Conservation (phyloP, 2,888 invertebrate species). For the Apamea monoglypha region DNA sequence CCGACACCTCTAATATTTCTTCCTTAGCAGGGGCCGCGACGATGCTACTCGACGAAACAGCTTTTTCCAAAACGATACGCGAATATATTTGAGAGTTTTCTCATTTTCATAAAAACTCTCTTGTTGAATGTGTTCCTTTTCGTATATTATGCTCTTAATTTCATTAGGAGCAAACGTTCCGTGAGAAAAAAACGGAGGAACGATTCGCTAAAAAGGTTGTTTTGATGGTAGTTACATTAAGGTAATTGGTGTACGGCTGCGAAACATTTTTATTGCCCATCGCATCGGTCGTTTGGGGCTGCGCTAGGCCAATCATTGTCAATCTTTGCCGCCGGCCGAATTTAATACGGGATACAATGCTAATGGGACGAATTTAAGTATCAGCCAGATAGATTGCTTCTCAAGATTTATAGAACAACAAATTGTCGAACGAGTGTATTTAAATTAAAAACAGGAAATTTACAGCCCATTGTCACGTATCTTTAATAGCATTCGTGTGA, state of each 20-base stretch:
- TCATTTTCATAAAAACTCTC: slow-evolving; percentile 80
- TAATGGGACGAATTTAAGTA: slow-evolving; percentile 85
- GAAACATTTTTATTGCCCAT: slow-evolving; percentile 87
- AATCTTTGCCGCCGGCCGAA: slow-evolving; percentile 82
- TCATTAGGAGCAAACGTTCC: slow-evolving; percentile 82
- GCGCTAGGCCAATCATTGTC: slow-evolving; percentile 85
- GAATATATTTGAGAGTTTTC: slow-evolving; percentile 72
- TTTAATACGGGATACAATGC: slow-evolving; percentile 83
- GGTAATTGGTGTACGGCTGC: slow-evolving; percentile 87
- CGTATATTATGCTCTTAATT: slow-evolving; percentile 82
- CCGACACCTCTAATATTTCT: slow-evolving; percentile 87
- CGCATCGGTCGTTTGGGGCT: slow-evolving; percentile 84
- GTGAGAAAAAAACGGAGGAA: slow-evolving; percentile 79
- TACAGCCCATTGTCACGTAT: slow-evolving; percentile 69
- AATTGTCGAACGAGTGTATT: slow-evolving; percentile 76
- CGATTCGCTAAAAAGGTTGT: slow-evolving; percentile 86
- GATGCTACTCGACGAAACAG: slow-evolving; percentile 72
- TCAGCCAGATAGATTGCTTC: slow-evolving; percentile 81
- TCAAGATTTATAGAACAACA: slow-evolving; percentile 83
- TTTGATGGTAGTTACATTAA: slow-evolving; percentile 88
- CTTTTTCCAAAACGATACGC: slow-evolving; percentile 74
- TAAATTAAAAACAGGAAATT: slow-evolving; percentile 74
- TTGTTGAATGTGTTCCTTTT: slow-evolving; percentile 67
- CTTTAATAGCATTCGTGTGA: slow-evolving; percentile 51
- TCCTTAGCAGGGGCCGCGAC: slow-evolving; percentile 77